Evolutionary conservation across 2,797 vertebrate genomes (phyloP), one percentile per base, ranked within the genome.

Genomic region (Trachops cirrhosus): DNA sequence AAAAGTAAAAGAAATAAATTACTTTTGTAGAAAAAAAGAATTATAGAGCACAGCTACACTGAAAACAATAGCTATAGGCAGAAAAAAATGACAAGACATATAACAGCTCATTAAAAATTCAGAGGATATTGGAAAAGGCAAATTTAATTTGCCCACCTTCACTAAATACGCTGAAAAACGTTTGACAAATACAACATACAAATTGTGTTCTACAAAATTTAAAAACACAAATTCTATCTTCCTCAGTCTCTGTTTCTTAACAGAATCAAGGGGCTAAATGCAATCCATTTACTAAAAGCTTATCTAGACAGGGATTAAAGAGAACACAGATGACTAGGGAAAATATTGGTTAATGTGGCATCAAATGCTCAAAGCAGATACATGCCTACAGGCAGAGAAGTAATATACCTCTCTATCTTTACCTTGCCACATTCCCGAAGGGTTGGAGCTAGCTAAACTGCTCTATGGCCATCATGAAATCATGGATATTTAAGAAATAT

Each of bases 1-100:
- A 92, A 93, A 93, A 88, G 82, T 32, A 92, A 90, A 96, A 97
- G 59, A 95, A 95, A 96, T 64, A 90, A 94, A 96, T 96, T 91
- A 92, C 67, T 89, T 92, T 59, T 22, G 11, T 22, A 74, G 57
- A 10, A 64, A 80, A 80, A 88, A 86, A 68, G 50, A 79, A 87
- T 89, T 75, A 54, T 6, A 64, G 46, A 85, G 70, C 21, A 85
- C 26, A 80, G 79, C 52, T 77, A 80, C 0, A 6, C n/a, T 62
- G 34, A 82, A 94, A 97, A 96, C 78, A 96, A 96, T 68, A 94
- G 95, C 77, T 91, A 59, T 16, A 4, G 46, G 73, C 77, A 96
- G 64, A 62, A 89, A 52, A 80, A 91, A 80, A 62, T 67, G 50
- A 90, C 44, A 96, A 92, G 93, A 95, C 46, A 52, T 48, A 92